Evolutionary conservation across 92 coral and sea anemone species (phyloP), one percentile per base, ranked within the genome.

Genomic region (Parazoanthus swiftii): DNA sequence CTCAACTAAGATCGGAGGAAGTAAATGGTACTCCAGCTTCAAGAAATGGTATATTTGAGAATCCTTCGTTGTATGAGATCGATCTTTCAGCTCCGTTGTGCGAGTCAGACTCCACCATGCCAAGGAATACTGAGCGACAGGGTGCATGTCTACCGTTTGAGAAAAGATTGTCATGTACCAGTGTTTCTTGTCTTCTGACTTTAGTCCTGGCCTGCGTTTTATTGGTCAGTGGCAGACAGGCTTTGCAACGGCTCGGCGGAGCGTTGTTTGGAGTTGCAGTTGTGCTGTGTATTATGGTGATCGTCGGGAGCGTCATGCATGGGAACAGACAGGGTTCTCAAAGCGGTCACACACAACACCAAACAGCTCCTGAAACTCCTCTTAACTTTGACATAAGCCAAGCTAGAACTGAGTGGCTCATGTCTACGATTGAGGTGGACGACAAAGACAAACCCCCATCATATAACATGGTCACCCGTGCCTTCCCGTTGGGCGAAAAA

Each of bases 381-480:
- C 78, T 10, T 43, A 4, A 71, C n/a, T 84, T 70, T n/a, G 87
- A 84, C 68, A 84, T 84, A 3, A 71, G 63, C 79, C 78, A 71
- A 44, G 79, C 68, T n/a, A 29, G 79, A 68, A 84, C 87, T 29
- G 87, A 84, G 21, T 84, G 87, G 87, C 54, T 56, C 18, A 84
- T 84, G 87, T 84, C 87, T n/a, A n/a, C 79, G 5, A 71, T 71
- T 84, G 87, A 84, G 23, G 67, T 84, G 29, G 35, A 44, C 14
- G 77, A 83, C 14, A 71, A 84, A 71, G 87, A 84, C 63, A 70
- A 48, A 18, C 79, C 87, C 1, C 87, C 87, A 29, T 44, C 87
- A 3, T 84, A 84, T 48, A 48, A 50, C 13, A 42, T 75, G 26
- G 77, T 29, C 18, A 50, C 56, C 46, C 75, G 63, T 3, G 79